These are phyloP conservation scores for Trinectes maculatus DNA, from an alignment of 2,113 vertebrate species.

Conservation along the genomic window DNA sequence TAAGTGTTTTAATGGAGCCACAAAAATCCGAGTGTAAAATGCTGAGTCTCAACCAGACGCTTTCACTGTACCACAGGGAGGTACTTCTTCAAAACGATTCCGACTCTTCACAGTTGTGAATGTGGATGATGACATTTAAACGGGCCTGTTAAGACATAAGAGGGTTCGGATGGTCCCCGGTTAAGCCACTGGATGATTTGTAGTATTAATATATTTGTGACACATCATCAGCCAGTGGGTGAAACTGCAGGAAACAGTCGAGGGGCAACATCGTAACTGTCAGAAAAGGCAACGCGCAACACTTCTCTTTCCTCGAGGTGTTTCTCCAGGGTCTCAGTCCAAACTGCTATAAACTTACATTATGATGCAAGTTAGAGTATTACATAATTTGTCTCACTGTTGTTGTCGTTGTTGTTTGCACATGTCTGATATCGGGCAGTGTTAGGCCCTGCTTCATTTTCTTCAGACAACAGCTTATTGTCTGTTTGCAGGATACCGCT, in stretches of 20 bases:
- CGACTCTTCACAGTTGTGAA: background rate
- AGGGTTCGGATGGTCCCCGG: constrained; percentile 21
- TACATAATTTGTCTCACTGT: background rate
- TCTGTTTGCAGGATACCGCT: too few relatives aligned
- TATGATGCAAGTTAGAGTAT: background rate
- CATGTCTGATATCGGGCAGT: background rate
- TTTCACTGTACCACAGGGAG: background rate
- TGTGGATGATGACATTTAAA: constrained; percentile 31
- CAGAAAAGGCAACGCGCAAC: constrained; percentile 9
- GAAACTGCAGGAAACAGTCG: constrained; percentile 18
- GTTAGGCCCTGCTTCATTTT: too few relatives aligned
- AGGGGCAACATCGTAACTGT: constrained; percentile 36
- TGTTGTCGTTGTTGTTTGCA: too few relatives aligned
- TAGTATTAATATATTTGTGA: constrained; percentile 45
- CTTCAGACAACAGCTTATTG: too few relatives aligned
- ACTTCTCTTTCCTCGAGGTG: background rate
- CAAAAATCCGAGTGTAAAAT: constrained; percentile 12
- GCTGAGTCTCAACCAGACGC: background rate
- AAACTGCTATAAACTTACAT: background rate
- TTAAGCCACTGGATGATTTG: constrained; percentile 42
- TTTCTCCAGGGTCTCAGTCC: constrained; percentile 17
- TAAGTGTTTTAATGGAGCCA: too few relatives aligned
- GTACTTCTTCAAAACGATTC: constrained; percentile 16
- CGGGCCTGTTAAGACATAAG: constrained; percentile 15
- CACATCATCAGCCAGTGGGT: constrained; percentile 18